phyloP scores from a whole-genome alignment of 2,797 vertebrate species.

The Miichthys miiuy region DNA sequence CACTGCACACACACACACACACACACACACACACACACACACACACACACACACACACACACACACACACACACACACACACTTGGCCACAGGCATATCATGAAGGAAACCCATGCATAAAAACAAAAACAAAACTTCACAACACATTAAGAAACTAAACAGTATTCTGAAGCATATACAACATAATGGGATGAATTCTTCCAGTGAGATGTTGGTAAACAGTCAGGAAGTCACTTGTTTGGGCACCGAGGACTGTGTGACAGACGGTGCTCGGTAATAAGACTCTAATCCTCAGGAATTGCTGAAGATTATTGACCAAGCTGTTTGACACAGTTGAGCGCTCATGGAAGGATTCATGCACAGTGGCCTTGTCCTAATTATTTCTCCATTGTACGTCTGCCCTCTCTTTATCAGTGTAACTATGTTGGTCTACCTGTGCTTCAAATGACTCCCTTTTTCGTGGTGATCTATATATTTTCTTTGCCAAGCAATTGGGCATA shows the following conservation, averaged over 20 bases:
- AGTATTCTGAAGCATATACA: slow-evolving; percentile 17
- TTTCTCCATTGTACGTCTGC: slow-evolving; percentile 67
- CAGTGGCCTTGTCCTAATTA: slow-evolving; percentile 75
- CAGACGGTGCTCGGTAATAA: slow-evolving; percentile 83
- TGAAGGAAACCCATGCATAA: slow-evolving; percentile 5
- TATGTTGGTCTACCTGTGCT: slow-evolving; percentile 31
- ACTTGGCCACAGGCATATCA: neutral
- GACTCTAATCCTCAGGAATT: slow-evolving; percentile 85
- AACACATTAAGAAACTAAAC: slow-evolving; percentile 24
- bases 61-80: slow-evolving; percentile 5
- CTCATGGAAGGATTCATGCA: slow-evolving; percentile 71
- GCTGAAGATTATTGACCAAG: slow-evolving; percentile 85
- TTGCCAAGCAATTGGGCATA: slow-evolving; percentile 18
- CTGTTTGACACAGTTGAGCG: slow-evolving; percentile 84
- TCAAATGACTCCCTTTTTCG: slow-evolving; percentile 31
- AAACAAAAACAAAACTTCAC: slow-evolving; percentile 27
- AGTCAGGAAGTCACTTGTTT: slow-evolving; percentile 67
- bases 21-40: slow-evolving; percentile 3
- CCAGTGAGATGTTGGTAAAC: slow-evolving; percentile 31
- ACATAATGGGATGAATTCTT: slow-evolving; percentile 22
- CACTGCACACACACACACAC: neutral
- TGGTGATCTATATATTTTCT: slow-evolving; percentile 18
- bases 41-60: slow-evolving; percentile 4
- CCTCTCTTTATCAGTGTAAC: slow-evolving; percentile 55
- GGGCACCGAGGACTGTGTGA: slow-evolving; percentile 74